Evolutionary conservation across 2,888 invertebrate genomes (phyloP), one percentile per base, ranked within the genome.

Genomic region (Lysandra coridon): DNA sequence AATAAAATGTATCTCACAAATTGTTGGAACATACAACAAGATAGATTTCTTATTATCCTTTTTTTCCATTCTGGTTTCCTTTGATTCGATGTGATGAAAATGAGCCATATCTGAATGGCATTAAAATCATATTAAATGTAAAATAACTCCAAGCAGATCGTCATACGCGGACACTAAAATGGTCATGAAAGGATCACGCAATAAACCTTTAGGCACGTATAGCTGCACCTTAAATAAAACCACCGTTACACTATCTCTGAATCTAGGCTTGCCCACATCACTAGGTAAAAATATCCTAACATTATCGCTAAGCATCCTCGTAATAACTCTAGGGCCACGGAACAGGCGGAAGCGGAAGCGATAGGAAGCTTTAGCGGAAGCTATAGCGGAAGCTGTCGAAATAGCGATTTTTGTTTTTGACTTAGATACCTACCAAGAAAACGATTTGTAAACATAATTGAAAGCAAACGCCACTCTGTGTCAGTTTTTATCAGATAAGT

Each of bases 231-330:
- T 49, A 75, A 75, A 75, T 49, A 49, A 74, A 49, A 49, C 69
- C 69, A 76, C 76, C 76, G 76, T 76, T 76, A 57, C 17, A 53
- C 53, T 53, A 76, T 76, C 76, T 76, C 75, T 23, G 49, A 33
- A 76, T 57, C 76, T 57, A 76, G 76, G 53, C 76, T 76, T 76
- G 76, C 57, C 76, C 57, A 76, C 74, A 74, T 73, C 40, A 37
- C 75, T 75, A 30, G 75, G 75, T 79, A 82, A 82, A 84, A 82
- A 77, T 82, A 83, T 82, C 82, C 82, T 75, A 80, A 80, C 83
- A 82, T 84, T 85, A 85, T 83, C 82, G 83, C 82, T 82, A 82
- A 81, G 82, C 80, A 80, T 80, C 80, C 81, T 80, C 80, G 83
- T 83, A 82, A 83, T 81, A 82, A 37, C 33, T 12, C 33, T 69